phyloP scores from a whole-genome alignment of 2,113 vertebrate species.

The Xenopus laevis region DNA sequence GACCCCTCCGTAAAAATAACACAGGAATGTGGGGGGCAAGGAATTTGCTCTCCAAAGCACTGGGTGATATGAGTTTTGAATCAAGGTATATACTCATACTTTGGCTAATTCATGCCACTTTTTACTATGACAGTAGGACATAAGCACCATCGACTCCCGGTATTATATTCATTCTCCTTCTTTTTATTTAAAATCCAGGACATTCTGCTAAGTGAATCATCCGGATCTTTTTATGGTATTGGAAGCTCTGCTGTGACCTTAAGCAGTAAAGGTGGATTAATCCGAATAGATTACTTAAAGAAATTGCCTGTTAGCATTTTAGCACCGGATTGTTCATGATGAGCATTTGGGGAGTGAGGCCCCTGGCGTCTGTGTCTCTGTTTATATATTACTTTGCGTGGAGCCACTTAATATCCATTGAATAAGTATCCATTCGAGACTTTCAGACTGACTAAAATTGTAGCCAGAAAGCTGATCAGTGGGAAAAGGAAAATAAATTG shows the following conservation, averaged over 20 bases:
- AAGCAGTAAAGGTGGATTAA: constrained; percentile 2
- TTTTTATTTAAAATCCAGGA: no score
- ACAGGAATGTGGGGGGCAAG: no score
- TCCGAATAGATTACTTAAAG: constrained; percentile 11
- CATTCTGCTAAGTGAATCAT: not conserved
- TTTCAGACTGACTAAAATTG: constrained; percentile 9
- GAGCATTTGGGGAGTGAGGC: constrained; percentile 13
- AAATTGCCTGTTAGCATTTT: constrained; percentile 24
- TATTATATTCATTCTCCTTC: no score
- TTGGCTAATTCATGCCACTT: no score
- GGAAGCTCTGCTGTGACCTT: not conserved
- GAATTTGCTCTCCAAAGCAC: no score
- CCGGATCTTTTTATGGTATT: not conserved
- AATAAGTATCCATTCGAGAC: constrained; percentile 5
- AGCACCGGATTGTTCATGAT: constrained; percentile 27
- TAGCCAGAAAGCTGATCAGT: constrained; percentile 9
- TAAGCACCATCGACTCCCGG: no score
- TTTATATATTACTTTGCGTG: constrained; percentile 16
- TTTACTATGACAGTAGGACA: no score
- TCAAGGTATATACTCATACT: no score
- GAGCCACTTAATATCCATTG: constrained; percentile 15
- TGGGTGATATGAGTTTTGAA: no score
- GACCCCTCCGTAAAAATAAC: no score
- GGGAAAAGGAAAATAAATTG: not conserved
- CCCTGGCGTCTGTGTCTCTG: not conserved